A percentile compares a stretch with the other conserved stretches of the same genome.
Evolutionary conservation across 2,888 invertebrate species (phyloP).

Genomic region (Drosophila barbarae): DNA sequence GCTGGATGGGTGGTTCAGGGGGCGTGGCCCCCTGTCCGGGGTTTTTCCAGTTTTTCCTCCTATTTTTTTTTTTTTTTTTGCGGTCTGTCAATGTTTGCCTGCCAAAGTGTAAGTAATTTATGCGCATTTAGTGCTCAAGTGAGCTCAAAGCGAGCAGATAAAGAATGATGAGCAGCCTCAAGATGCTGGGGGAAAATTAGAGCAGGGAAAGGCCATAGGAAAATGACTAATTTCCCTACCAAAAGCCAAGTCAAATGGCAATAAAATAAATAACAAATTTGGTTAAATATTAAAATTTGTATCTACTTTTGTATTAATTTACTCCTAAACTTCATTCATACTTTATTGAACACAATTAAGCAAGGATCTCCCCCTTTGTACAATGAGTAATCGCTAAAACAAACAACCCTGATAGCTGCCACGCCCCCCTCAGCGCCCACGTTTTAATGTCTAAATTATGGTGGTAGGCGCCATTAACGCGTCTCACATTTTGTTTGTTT

Average conservation of each 20-base stretch:
- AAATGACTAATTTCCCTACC: slow-evolving; percentile 15
- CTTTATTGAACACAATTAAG: background rate
- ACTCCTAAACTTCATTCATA: background rate
- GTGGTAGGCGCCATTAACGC: slow-evolving; percentile 56
- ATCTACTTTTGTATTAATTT: too few species aligned
- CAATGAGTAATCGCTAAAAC: slow-evolving; percentile 35
- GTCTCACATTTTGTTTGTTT: slow-evolving; percentile 55
- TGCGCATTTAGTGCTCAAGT: slow-evolving; percentile 74
- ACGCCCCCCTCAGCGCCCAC: slow-evolving; percentile 48
- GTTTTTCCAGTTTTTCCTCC: background rate
- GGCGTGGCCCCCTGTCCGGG: slow-evolving; percentile 7
- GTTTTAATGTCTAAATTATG: slow-evolving; percentile 68
- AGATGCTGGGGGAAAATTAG: slow-evolving; percentile 36
- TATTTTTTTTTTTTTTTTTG: background rate
- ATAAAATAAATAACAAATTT: background rate
- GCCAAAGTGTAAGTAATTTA: slow-evolving; percentile 73
- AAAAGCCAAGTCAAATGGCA: slow-evolving; percentile 9
- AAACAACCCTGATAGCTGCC: slow-evolving; percentile 27
- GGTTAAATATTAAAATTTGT: too few species aligned
- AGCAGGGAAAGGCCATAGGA: slow-evolving; percentile 8
- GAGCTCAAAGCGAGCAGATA: slow-evolving; percentile 64
- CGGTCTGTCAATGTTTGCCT: slow-evolving; percentile 67
- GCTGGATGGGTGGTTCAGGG: slow-evolving; percentile 1
- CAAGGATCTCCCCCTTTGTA: background rate
- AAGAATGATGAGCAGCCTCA: slow-evolving; percentile 57